These are phyloP conservation scores for Cetoscarus ocellatus DNA, from an alignment of 2,797 vertebrate genomes.

Conservation along the genomic window DNA sequence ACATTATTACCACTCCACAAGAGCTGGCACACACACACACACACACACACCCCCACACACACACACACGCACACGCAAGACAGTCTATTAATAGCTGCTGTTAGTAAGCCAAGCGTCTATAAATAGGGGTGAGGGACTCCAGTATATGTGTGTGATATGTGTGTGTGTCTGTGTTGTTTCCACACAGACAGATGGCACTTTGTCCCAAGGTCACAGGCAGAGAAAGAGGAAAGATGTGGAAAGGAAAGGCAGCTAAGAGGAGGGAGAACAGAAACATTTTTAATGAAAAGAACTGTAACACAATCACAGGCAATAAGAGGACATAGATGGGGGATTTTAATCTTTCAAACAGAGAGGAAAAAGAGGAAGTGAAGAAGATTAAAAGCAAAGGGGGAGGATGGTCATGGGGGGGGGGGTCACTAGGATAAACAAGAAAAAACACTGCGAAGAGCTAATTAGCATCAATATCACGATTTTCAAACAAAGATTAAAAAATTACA, in stretches of 20 bases:
- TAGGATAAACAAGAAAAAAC: not conserved
- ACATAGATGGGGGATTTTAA: not conserved
- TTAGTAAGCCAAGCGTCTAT: conserved; percentile 18
- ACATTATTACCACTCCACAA: conserved; percentile 8
- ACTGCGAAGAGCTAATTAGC: not conserved
- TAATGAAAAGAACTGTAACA: too few relatives aligned
- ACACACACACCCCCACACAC: conserved; percentile 16
- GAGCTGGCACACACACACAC: conserved; percentile 10
- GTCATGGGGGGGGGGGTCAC: not conserved
- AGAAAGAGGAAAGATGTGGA: not conserved
- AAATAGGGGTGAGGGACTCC: conserved; percentile 46
- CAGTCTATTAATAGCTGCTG: conserved; percentile 45
- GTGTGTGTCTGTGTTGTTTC: conserved; percentile 13
- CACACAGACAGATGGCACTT: conserved; percentile 27
- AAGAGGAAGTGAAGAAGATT: not conserved
- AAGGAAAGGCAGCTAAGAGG: not conserved
- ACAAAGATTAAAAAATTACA: not conserved
- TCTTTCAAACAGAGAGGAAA: not conserved
- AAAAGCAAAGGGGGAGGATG: not conserved
- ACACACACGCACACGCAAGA: conserved; percentile 12
- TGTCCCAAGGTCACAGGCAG: conserved; percentile 6
- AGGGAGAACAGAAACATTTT: not conserved
- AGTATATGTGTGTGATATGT: not conserved
- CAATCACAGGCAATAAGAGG: not conserved
- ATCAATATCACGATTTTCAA: not conserved